Percentiles rank a stretch among this genome's conserved stretches.
phyloP scores from a whole-genome alignment of 2,888 invertebrate genomes.

The Ectemnius continuus region DNA sequence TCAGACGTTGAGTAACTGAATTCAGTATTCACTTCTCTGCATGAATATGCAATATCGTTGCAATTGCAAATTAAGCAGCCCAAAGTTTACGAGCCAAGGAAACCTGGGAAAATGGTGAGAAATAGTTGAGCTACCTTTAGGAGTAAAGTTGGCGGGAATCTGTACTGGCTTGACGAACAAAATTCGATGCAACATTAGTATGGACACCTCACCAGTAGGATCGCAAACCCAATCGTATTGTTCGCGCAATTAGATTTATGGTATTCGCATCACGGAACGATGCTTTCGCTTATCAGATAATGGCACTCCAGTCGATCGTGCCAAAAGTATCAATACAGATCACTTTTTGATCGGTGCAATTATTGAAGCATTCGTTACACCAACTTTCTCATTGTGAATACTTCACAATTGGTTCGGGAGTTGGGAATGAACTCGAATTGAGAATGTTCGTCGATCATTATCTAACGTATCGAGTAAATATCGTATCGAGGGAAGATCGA shows the following conservation, averaged over 20 bases:
- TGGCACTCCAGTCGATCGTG: slow-evolving; percentile 6
- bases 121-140: too few species aligned
- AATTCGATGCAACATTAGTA: slow-evolving; percentile 15
- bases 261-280: slow-evolving; percentile 43
- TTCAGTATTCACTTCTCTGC: background rate
- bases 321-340: slow-evolving; percentile 6
- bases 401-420: too few species aligned
- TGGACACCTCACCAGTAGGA: slow-evolving; percentile 46
- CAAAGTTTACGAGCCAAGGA: too few species aligned
- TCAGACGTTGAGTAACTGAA: slow-evolving; percentile 45
- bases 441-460: too few species aligned
- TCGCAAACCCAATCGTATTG: slow-evolving; percentile 39
- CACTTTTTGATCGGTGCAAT: background rate
- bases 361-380: background rate
- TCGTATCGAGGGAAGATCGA: too few species aligned
- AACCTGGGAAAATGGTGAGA: too few species aligned
- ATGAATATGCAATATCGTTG: background rate
- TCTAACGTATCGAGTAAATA: too few species aligned
- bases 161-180: background rate
- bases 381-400: too few species aligned
- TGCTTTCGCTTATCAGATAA: slow-evolving; percentile 31
- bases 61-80: too few species aligned
- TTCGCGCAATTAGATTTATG: slow-evolving; percentile 6
- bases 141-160: too few species aligned
- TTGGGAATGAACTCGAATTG: too few species aligned